Conservation (phyloP, 2,113 vertebrate genomes). For the Myrmophylax atrothorax region DNA sequence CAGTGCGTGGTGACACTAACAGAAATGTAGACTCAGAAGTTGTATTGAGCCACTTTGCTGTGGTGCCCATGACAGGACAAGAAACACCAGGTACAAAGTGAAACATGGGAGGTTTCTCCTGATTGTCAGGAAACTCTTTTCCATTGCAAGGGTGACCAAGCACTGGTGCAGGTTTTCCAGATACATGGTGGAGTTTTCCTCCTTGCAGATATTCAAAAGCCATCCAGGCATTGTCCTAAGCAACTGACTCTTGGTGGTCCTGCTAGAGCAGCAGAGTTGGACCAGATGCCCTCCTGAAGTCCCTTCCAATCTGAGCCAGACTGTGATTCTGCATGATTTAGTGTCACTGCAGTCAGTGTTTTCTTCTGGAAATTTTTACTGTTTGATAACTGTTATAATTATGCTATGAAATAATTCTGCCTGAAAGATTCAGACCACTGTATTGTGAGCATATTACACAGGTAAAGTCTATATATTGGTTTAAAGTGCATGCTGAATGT, state of each 20-base stretch:
- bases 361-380: background rate
- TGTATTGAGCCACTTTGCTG: background rate
- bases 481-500: background rate
- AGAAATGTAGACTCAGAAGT: background rate
- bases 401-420: background rate
- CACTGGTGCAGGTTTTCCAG: background rate
- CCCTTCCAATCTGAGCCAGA: background rate
- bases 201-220: background rate
- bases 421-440: background rate
- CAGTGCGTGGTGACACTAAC: background rate
- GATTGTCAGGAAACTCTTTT: background rate
- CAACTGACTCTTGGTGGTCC: background rate
- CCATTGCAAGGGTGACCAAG: too few relatives aligned
- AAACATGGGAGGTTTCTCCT: background rate
- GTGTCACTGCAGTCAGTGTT: background rate
- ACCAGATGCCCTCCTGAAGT: background rate
- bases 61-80: background rate
- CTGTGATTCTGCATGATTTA: background rate
- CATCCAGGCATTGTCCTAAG: fast-evolving
- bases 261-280: background rate
- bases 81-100: background rate
- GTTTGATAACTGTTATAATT: background rate
- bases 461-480: background rate
- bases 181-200: background rate
- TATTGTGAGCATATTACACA: background rate